A percentile compares a stretch with the other conserved stretches of the same genome.
These are phyloP conservation scores for Geotrypetes seraphini DNA, from an alignment of 2,797 vertebrate species.

Conservation along the genomic window DNA sequence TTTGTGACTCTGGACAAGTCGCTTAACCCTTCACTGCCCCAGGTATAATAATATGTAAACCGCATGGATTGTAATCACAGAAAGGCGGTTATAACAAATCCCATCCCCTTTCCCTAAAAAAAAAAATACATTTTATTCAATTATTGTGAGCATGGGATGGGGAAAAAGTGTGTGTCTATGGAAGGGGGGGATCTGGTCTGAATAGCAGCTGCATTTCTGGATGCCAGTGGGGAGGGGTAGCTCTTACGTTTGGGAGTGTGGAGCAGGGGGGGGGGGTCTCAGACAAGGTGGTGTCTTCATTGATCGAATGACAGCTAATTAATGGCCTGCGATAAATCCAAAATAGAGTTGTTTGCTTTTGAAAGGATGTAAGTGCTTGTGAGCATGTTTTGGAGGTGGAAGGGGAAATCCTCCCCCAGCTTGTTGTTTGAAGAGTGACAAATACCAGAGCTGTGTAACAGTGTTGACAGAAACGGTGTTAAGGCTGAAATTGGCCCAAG, in stretches of 20 bases:
- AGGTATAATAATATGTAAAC: too few relatives aligned
- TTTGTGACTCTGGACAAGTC: too few relatives aligned
- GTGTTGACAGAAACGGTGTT: background rate
- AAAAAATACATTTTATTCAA: too few relatives aligned
- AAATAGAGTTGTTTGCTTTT: slow-evolving; percentile 30
- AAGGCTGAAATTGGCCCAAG: too few relatives aligned
- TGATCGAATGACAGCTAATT: slow-evolving; percentile 21
- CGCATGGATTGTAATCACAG: too few relatives aligned
- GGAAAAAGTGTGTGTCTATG: too few relatives aligned
- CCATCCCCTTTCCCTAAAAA: too few relatives aligned
- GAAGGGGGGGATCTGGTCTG: too few relatives aligned
- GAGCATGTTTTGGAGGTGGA: slow-evolving; percentile 30
- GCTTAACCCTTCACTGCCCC: too few relatives aligned
- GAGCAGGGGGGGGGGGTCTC: slow-evolving; percentile 1
- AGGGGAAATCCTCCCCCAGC: slow-evolving; percentile 23
- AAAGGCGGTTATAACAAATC: too few relatives aligned
- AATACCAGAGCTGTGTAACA: background rate
- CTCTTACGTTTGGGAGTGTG: slow-evolving; percentile 1
- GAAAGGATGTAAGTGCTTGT: slow-evolving; percentile 36
- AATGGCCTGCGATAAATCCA: slow-evolving; percentile 41
- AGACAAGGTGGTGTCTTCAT: slow-evolving; percentile 11
- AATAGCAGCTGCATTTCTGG: too few relatives aligned
- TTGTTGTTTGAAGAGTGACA: slow-evolving; percentile 26
- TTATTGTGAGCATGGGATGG: too few relatives aligned
- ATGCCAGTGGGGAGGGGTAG: background rate